Conservation (phyloP, 1,140 invertebrate genomes). For the Neuroterus valhalla region DNA sequence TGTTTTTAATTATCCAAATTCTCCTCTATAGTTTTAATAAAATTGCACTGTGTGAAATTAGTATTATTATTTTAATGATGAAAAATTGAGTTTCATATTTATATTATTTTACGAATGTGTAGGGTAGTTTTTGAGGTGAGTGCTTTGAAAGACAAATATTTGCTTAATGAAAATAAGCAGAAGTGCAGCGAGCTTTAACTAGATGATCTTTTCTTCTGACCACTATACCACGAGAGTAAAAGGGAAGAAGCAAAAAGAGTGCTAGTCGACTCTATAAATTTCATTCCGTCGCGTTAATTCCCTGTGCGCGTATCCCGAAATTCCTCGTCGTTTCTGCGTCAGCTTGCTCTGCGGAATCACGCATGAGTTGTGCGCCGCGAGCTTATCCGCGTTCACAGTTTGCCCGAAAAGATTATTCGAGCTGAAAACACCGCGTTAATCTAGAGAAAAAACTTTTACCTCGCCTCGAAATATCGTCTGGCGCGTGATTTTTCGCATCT, state of each 20-base stretch:
- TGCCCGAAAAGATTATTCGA: slow-evolving; percentile 49
- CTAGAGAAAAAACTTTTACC: slow-evolving; percentile 20
- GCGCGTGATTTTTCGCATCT: slow-evolving; percentile 30
- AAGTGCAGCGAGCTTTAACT: neutral
- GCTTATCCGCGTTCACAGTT: slow-evolving; percentile 36
- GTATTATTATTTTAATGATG: neutral
- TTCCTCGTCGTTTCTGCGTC: slow-evolving; percentile 42
- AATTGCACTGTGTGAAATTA: neutral
- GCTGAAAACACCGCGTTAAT: slow-evolving; percentile 42
- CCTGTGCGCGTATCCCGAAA: slow-evolving; percentile 29
- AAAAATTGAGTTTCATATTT: neutral
- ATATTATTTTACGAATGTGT: neutral
- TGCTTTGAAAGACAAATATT: neutral
- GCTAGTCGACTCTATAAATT: slow-evolving; percentile 33
- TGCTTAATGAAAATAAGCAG: slow-evolving; percentile 15
- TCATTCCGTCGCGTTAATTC: slow-evolving; percentile 36
- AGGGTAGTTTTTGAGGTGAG: neutral
- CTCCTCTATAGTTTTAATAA: neutral
- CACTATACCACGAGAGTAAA: neutral
- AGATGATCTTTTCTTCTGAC: slow-evolving; percentile 24
- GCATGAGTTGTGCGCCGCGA: slow-evolving; percentile 36
- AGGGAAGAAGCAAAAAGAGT: slow-evolving; percentile 1
- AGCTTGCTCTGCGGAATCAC: slow-evolving; percentile 47
- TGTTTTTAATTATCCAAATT: neutral
- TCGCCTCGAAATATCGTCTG: slow-evolving; percentile 17